Percentiles rank a stretch among this genome's conserved stretches.
These are phyloP conservation scores for Pyrocephalus nanus DNA, from an alignment of 2,797 vertebrate genomes.

Conservation along the genomic window DNA sequence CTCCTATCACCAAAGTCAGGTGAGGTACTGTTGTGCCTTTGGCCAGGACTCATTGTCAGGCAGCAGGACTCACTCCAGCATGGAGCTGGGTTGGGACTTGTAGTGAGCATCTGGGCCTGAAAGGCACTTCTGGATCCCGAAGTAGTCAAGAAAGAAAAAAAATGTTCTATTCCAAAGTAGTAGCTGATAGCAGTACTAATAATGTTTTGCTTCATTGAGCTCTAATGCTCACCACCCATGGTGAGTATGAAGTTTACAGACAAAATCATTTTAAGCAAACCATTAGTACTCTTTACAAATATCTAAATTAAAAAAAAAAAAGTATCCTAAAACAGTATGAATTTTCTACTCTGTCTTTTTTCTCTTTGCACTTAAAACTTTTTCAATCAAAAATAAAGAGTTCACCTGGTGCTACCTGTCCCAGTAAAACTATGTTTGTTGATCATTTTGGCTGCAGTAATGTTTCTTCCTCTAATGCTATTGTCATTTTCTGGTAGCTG, in stretches of 20 bases:
- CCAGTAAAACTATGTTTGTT: background rate
- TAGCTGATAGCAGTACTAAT: background rate
- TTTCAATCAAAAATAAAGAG: background rate
- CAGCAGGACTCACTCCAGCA: fast-evolving
- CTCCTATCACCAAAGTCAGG: background rate
- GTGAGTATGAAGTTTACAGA: slow-evolving; percentile 67
- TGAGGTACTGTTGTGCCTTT: background rate
- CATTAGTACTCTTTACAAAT: slow-evolving; percentile 65
- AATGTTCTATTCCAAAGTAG: background rate
- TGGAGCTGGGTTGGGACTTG: background rate
- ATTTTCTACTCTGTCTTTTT: background rate
- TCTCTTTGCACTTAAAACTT: background rate
- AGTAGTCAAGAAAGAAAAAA: background rate
- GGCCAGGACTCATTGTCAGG: background rate
- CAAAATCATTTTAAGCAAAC: slow-evolving; percentile 57
- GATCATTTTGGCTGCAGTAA: background rate
- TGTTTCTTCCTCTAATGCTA: fast-evolving
- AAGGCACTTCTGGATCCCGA: background rate
- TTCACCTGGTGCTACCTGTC: background rate
- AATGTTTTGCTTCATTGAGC: slow-evolving; percentile 7
- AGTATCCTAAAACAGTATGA: background rate
- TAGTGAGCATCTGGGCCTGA: background rate
- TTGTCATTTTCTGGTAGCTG: background rate
- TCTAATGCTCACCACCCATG: slow-evolving; percentile 42
- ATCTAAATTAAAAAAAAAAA: slow-evolving; percentile 37